phyloP scores from a whole-genome alignment of 2,113 vertebrate genomes.

The Chionis minor region DNA sequence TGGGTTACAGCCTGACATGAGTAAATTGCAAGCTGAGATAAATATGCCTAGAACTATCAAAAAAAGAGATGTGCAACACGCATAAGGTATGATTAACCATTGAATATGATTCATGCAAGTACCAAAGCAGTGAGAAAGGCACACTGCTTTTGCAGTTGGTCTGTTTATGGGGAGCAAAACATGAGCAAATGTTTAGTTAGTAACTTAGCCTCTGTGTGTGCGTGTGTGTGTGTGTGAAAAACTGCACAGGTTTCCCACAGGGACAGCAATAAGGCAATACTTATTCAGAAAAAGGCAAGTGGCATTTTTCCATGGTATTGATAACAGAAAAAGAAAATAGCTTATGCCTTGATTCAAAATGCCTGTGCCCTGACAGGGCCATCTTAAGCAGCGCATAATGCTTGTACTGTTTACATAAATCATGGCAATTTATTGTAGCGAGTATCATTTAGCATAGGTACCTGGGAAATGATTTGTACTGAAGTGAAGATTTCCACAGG shows the following conservation, averaged over 20 bases:
- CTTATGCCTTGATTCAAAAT: neutral
- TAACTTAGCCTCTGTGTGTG: neutral
- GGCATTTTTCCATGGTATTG: neutral
- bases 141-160: neutral
- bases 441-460: neutral
- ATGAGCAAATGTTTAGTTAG: neutral
- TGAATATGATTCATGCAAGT: neutral
- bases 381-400: neutral
- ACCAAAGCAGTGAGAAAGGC: neutral
- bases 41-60: constrained; percentile 46
- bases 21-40: constrained; percentile 68
- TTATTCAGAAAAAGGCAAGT: neutral
- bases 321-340: neutral
- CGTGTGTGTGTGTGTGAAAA: neutral
- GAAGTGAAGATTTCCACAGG: neutral
- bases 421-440: neutral
- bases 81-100: constrained; percentile 44
- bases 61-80: neutral
- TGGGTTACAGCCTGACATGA: constrained; percentile 34
- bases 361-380: neutral
- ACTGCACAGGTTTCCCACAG: neutral
- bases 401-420: neutral
- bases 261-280: neutral
- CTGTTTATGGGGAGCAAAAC: neutral
- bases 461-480: neutral